Base-by-base conservation (phyloP, 1,140 invertebrate species). In the Diabrotica undecimpunctata region DNA sequence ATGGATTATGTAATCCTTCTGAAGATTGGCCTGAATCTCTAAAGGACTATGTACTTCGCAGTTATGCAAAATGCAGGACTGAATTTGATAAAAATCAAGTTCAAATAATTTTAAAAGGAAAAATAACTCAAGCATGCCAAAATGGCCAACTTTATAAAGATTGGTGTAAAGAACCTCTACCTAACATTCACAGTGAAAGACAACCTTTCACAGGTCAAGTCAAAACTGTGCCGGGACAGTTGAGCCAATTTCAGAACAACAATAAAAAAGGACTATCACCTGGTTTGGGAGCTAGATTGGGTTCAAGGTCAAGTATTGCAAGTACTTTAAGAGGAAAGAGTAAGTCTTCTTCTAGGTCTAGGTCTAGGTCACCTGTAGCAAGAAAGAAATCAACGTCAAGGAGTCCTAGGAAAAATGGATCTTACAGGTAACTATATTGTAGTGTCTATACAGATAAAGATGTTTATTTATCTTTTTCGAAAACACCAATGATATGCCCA, bases 91-190 rank as follows among this genome's bases (percentile, higher is more conserved):
- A 95, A 52, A 80, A 98, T 83, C 89, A 94, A 77, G 93, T 98
- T 61, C 93, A 96, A 77, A 93, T 94, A 65, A 91, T 95, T 70
- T 81, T 98, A 38, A 97, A 96, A 79, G 93, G 93, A 46, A 94
- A 96, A 80, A 90, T 98, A 64, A 96, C 93, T 14, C 86, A 88
- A 54, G 92, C 94, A 0, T 91, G 91, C n/a, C 90, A 89, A 71
- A 88, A 90, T 70, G 91, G 90, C 62, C 90, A 91, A 65, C 83
- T 96, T 12, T 88, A 90, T 0, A 93, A 93, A 73, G 92, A 97
- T 81, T 98, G 96, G 96, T 88, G 90, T 67, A 88, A 87, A 66
- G 95, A 97, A 78, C 92, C 94, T 14, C 83, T 97, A 65, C 95
- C 95, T 3, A 91, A 87, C 76, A 89, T 92, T 39, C 85, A 91